These are phyloP conservation scores for Asarcornis scutulata DNA, from an alignment of 2,113 vertebrate species.

Conservation along the genomic window DNA sequence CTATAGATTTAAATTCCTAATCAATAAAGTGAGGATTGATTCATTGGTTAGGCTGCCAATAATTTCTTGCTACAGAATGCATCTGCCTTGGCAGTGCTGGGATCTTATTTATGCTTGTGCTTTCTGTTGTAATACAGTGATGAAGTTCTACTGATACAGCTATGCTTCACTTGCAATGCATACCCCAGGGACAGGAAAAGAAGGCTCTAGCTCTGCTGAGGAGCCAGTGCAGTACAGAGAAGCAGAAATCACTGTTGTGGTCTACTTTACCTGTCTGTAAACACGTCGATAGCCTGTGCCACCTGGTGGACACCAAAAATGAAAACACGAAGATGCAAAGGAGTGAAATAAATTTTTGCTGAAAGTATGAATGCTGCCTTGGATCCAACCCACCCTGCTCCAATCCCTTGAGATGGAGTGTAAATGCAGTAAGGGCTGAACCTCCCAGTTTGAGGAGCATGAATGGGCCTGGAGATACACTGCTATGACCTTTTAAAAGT, in stretches of 20 bases:
- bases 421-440: neutral
- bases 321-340: neutral
- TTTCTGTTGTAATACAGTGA: neutral
- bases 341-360: neutral
- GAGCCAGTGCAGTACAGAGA: neutral
- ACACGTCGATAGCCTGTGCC: neutral
- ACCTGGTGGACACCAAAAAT: neutral
- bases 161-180: fast-evolving
- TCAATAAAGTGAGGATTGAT: neutral
- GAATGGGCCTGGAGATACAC: fast-evolving
- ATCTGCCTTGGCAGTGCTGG: neutral
- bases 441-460: neutral
- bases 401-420: neutral
- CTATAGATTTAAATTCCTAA: neutral
- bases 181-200: neutral
- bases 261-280: neutral
- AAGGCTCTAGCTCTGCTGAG: neutral
- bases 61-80: neutral
- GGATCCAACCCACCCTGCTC: neutral
- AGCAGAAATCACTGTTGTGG: neutral
- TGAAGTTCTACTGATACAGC: neutral
- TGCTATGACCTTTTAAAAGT: neutral
- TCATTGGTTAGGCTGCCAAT: fast-evolving
- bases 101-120: neutral
- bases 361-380: neutral